These are phyloP conservation scores for Mionectes macconnelli DNA, from an alignment of 2,113 vertebrate genomes.

Conservation along the genomic window DNA sequence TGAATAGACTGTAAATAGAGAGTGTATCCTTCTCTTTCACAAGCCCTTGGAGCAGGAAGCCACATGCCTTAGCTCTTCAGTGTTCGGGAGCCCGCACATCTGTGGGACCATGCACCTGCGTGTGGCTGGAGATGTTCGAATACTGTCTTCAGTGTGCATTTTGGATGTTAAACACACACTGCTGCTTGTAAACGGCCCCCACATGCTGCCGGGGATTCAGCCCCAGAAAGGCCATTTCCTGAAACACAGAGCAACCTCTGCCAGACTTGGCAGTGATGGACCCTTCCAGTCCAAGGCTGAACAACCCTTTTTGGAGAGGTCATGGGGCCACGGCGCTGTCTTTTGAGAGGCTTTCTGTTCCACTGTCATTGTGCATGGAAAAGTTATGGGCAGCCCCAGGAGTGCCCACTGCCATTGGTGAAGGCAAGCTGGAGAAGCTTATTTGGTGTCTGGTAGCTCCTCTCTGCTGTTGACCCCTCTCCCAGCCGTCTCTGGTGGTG, in stretches of 20 bases:
- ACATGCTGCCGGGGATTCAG: neutral
- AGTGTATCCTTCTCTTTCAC: neutral
- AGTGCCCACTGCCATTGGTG: fast-evolving
- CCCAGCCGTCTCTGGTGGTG: fast-evolving
- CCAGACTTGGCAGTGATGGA: neutral
- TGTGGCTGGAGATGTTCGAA: neutral
- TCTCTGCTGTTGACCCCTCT: neutral
- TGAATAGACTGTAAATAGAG: neutral
- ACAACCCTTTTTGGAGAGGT: neutral
- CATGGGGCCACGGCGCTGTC: neutral
- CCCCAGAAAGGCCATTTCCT: neutral
- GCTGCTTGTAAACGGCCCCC: neutral
- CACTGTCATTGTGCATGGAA: fast-evolving
- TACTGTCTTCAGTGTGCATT: neutral
- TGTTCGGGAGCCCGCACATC: neutral
- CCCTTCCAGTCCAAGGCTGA: neutral
- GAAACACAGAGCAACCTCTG: neutral
- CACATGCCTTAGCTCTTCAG: neutral
- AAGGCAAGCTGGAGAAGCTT: neutral
- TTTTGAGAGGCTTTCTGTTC: neutral
- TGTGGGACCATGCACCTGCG: neutral
- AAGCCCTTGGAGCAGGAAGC: conserved; percentile 5
- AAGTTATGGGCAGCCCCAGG: neutral
- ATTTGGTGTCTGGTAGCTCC: neutral
- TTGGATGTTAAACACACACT: neutral